These are phyloP conservation scores for Scaptomyza montana DNA, from an alignment of 1,140 invertebrate genomes.

Conservation along the genomic window DNA sequence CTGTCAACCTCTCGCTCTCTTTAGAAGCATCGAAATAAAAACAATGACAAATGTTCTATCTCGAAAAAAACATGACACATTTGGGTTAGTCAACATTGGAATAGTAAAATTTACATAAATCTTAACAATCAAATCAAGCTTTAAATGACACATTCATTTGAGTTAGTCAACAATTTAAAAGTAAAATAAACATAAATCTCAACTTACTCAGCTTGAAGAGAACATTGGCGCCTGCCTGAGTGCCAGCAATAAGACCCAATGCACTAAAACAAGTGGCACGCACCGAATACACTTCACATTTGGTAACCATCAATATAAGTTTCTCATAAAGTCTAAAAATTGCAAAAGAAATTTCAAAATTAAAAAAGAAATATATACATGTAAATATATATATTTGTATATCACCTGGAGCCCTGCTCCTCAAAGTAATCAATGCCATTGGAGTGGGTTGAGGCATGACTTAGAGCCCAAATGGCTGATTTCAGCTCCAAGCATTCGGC, in stretches of 20 bases:
- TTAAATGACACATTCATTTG: too few species aligned
- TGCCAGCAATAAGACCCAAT: slow-evolving; percentile 92
- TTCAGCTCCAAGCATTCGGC: slow-evolving; percentile 91
- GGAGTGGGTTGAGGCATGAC: slow-evolving; percentile 91
- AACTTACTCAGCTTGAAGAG: slow-evolving; percentile 88
- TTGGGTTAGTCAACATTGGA: too few species aligned
- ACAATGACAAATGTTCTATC: too few species aligned
- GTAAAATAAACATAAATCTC: too few species aligned
- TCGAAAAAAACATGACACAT: too few species aligned
- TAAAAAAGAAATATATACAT: slow-evolving; percentile 5
- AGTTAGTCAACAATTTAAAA: too few species aligned
- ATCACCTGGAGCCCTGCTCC: slow-evolving; percentile 79
- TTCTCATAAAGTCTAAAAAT: slow-evolving; percentile 73
- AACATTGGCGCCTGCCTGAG: slow-evolving; percentile 90
- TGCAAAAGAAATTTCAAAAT: neutral
- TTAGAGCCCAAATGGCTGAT: slow-evolving; percentile 94
- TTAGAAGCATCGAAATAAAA: too few species aligned
- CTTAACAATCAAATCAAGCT: too few species aligned
- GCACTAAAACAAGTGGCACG: slow-evolving; percentile 95
- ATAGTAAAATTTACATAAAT: too few species aligned
- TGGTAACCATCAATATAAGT: slow-evolving; percentile 87
- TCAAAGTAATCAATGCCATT: slow-evolving; percentile 90
- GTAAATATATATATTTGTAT: too few species aligned
- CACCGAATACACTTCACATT: slow-evolving; percentile 92
- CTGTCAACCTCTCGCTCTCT: too few species aligned